These are phyloP conservation scores for Copsychus sechellarum DNA, from an alignment of 2,113 vertebrate species.

Conservation along the genomic window DNA sequence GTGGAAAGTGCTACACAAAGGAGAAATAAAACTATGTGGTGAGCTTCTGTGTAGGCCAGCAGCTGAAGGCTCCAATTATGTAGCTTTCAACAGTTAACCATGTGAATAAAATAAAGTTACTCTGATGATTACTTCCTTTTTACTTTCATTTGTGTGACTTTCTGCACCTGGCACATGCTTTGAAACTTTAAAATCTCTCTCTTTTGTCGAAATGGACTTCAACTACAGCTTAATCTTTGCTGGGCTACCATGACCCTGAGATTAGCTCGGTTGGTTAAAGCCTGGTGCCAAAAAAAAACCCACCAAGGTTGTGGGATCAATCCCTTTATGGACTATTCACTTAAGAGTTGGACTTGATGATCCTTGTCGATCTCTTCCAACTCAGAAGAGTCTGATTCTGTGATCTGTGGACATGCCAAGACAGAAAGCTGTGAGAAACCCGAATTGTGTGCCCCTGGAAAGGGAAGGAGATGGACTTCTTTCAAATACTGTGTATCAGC, in stretches of 20 bases:
- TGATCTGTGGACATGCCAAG: not conserved
- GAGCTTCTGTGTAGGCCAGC: not conserved
- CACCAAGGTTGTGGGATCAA: not conserved
- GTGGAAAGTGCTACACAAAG: not conserved
- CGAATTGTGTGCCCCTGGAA: accelerated
- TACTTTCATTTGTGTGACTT: not conserved
- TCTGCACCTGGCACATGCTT: not conserved
- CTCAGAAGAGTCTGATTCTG: not conserved
- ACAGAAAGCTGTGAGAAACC: not conserved
- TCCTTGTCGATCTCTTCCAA: not conserved
- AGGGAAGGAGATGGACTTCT: not conserved
- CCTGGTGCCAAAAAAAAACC: no score
- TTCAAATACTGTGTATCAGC: not conserved
- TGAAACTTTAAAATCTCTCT: not conserved
- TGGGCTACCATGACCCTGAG: not conserved
- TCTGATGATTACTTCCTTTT: not conserved
- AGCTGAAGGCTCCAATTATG: not conserved
- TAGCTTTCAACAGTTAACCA: not conserved
- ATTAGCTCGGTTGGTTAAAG: not conserved
- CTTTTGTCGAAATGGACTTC: not conserved
- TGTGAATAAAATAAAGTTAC: not conserved
- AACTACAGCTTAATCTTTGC: not conserved
- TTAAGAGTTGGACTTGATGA: not conserved
- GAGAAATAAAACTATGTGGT: not conserved
- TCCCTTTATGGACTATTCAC: not conserved